Conservation (phyloP, 2,797 vertebrate genomes). For the Channa striata region DNA sequence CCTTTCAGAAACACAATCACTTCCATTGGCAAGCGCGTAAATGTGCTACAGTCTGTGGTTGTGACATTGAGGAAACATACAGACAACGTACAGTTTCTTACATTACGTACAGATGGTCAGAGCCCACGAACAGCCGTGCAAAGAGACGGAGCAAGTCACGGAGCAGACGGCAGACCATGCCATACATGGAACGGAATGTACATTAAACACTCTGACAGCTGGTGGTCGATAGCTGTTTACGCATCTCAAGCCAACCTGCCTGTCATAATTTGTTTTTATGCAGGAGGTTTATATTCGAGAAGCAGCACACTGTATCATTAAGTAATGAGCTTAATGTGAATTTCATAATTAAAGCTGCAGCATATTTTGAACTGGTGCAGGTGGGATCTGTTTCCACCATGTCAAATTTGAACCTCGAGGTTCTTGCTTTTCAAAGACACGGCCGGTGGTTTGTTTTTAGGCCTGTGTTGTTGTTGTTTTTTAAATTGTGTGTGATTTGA, state of each 20-base stretch:
- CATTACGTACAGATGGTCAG: constrained; percentile 40
- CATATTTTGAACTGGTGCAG: not conserved
- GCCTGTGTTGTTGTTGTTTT: too few species aligned
- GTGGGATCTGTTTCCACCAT: not conserved
- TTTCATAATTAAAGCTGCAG: constrained; percentile 24
- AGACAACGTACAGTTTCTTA: constrained; percentile 24
- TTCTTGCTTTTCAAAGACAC: not conserved
- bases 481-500: too few species aligned
- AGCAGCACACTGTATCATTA: constrained; percentile 3
- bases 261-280: not conserved
- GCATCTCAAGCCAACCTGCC: not conserved
- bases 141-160: not conserved
- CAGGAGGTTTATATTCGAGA: constrained; percentile 9
- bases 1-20: constrained; percentile 10
- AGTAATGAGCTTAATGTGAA: constrained; percentile 12
- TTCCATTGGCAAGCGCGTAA: constrained; percentile 43
- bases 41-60: constrained; percentile 42
- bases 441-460: not conserved
- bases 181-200: constrained; percentile 1
- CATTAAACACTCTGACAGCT: constrained; percentile 28
- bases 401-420: not conserved
- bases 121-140: constrained; percentile 2
- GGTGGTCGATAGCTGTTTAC: constrained; percentile 12
- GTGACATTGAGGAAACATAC: constrained; percentile 42
- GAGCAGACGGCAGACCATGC: constrained; percentile 25